These are phyloP conservation scores for Cataglyphis hispanica DNA, from an alignment of 1,140 invertebrate genomes.

Conservation along the genomic window DNA sequence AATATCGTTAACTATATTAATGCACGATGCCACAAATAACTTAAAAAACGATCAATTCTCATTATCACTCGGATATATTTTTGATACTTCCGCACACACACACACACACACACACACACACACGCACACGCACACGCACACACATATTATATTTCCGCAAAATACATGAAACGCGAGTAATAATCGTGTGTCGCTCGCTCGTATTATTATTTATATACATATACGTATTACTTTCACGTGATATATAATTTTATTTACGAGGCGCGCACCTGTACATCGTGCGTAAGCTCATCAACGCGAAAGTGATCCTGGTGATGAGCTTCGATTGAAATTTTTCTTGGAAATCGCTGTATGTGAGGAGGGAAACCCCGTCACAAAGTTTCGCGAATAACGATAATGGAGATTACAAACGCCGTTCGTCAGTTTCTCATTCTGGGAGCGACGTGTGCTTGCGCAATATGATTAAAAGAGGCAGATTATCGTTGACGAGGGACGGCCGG, in stretches of 20 bases:
- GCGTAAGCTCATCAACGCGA: conserved; percentile 28
- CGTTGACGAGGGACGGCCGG: conserved; percentile 1
- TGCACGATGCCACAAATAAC: not conserved
- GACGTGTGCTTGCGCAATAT: conserved; percentile 62
- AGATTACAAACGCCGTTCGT: conserved; percentile 60
- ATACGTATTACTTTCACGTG: conserved; percentile 34
- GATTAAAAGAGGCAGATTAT: conserved; percentile 68
- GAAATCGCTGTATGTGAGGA: conserved; percentile 43
- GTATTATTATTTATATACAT: conserved; percentile 5
- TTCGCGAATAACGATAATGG: conserved; percentile 56
- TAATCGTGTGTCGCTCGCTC: not conserved
- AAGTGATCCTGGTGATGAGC: conserved; percentile 23
- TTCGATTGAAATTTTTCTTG: conserved; percentile 56
- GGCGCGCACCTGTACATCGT: conserved; percentile 27
- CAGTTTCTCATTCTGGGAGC: conserved; percentile 55
- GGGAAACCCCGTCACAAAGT: conserved; percentile 21
- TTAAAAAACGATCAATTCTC: not conserved
- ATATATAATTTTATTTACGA: conserved; percentile 45
- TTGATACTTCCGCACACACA: not conserved
- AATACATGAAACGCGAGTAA: not conserved
- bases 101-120: not conserved
- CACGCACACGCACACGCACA: too few relatives aligned
- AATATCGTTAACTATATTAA: not conserved
- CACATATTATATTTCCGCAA: not conserved
- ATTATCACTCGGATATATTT: not conserved